These are phyloP conservation scores for Balanococcus diminutus DNA, from an alignment of 2,888 invertebrate species.

Conservation along the genomic window DNA sequence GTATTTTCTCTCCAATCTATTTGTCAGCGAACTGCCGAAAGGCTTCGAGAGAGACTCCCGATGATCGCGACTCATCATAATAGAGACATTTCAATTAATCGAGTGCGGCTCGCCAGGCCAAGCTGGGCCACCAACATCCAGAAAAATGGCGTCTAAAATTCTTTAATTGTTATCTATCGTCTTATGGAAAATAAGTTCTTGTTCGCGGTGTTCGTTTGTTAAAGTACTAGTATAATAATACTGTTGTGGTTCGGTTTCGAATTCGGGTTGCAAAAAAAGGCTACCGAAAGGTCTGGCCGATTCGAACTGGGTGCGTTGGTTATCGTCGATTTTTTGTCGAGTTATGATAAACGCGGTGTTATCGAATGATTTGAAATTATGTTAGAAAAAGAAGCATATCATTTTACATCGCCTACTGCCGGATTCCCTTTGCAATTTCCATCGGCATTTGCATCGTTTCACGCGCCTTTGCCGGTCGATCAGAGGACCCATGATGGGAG, in stretches of 20 bases:
- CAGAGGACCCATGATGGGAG: slow-evolving; percentile 49
- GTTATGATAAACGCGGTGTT: slow-evolving; percentile 10
- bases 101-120: too few species aligned
- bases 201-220: background rate
- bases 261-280: background rate
- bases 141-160: slow-evolving; percentile 53
- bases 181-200: background rate
- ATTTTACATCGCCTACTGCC: slow-evolving; percentile 51
- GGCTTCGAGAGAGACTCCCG: background rate
- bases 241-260: background rate
- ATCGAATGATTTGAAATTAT: background rate
- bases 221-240: background rate
- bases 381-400: slow-evolving; percentile 53
- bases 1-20: background rate
- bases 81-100: slow-evolving; percentile 43
- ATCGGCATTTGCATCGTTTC: slow-evolving; percentile 36
- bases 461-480: slow-evolving; percentile 47
- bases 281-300: background rate
- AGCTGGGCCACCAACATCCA: slow-evolving; percentile 36
- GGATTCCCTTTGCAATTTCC: slow-evolving; percentile 51
- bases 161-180: slow-evolving; percentile 23
- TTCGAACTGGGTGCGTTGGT: slow-evolving; percentile 9
- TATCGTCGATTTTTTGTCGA: background rate
- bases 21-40: background rate
- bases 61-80: slow-evolving; percentile 26